Evolutionary conservation across 2,888 invertebrate genomes (phyloP), one percentile per base, ranked within the genome.

Genomic region (Synanthedon vespiformis): DNA sequence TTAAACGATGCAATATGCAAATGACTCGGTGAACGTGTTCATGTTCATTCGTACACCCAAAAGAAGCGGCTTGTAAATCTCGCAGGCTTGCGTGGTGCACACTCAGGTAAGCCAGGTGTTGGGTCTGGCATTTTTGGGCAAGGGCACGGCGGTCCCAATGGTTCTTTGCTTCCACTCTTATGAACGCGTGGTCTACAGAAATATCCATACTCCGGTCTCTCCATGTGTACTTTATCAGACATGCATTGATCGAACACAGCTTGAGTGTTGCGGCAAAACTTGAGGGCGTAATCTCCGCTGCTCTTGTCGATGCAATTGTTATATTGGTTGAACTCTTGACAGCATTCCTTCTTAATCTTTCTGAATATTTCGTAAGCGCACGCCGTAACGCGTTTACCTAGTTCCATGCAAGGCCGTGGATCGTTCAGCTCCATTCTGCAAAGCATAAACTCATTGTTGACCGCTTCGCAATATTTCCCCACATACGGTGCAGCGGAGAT

Each of bases 401-500:
- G 93, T 0, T 89, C 81, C 4, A 98, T 16, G 70, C 98, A 99
- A 61, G 91, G 90, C 34, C 97, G 88, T 0, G 97, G 95, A 80
- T 98, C 98, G 6, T 90, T 80, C 44, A 90, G 80, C 77, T 97
- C 97, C 22, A 88, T 70, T n/a, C 93, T 90, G 64, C 98, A 98
- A 48, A 98, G 82, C 91, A 97, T 93, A 72, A 95, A 98, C 80
- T 98, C 98, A 93, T 97, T 97, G 83, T 95, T 96, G 62, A 93
- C 88, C 53, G 86, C 79, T 83, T 98, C 96, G 80, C 99, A 99
- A 64, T 92, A 90, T 80, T 95, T 96, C 59, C 97, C 98, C 64
- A 98, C 83, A 79, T 97, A 95, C 63, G 95, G 93, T 12, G 95
- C 92, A 1, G 94, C 97, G 14, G 97, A 93, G 73, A 94, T 91